Percentiles rank a stretch among this genome's conserved stretches.
phyloP scores from a whole-genome alignment of 2,113 vertebrate genomes.

The Sula dactylatra region DNA sequence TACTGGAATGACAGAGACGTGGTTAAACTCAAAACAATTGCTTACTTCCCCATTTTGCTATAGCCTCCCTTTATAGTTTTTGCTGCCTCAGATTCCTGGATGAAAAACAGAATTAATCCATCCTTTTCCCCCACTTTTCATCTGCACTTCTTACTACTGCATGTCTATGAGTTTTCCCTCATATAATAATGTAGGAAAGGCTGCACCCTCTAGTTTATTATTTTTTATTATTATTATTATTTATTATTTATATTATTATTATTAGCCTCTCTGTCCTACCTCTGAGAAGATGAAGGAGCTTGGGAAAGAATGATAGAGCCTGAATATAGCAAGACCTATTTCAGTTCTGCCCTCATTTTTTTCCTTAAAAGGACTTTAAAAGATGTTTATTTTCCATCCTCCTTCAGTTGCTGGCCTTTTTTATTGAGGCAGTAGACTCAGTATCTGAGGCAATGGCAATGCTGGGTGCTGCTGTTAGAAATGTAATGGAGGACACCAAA shows the following conservation, averaged over 20 bases:
- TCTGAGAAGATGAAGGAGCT: background rate
- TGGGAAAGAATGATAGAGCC: background rate
- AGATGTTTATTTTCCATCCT: background rate
- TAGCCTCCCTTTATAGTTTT: background rate
- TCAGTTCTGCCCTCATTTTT: background rate
- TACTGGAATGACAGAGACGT: background rate
- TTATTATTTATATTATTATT: no score
- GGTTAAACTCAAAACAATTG: background rate
- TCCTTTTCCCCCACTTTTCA: background rate
- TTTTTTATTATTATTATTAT: no score
- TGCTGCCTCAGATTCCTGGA: background rate
- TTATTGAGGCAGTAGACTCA: background rate
- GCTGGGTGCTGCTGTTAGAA: background rate
- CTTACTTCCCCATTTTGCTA: background rate
- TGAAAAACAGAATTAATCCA: background rate
- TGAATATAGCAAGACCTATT: background rate
- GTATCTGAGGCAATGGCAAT: background rate
- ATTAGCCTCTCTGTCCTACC: background rate
- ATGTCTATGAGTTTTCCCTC: background rate
- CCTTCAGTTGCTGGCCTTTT: background rate
- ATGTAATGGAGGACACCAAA: background rate
- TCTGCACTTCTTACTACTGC: background rate
- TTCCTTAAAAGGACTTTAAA: background rate
- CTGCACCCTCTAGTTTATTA: no score
- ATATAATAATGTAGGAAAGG: background rate